Conservation (phyloP, 2,797 vertebrate species). For the Cryptoprocta ferox region DNA sequence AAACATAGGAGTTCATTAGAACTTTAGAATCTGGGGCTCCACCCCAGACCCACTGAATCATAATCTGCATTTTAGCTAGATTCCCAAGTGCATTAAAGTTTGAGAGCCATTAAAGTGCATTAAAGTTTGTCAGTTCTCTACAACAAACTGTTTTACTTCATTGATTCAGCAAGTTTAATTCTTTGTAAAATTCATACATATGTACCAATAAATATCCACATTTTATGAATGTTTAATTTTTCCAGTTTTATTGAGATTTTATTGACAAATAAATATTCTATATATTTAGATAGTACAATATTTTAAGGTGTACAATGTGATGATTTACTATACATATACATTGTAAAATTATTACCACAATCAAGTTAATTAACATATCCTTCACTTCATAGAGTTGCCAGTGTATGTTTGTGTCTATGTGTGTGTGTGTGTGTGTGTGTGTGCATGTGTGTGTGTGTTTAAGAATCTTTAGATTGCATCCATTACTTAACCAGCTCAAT, state of each 20-base stretch:
- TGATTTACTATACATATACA: neutral
- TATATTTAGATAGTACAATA: neutral
- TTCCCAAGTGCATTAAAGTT: neutral
- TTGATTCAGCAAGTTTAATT: slow-evolving; percentile 10
- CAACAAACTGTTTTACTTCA: neutral
- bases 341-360: neutral
- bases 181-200: neutral
- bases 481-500: slow-evolving; percentile 3
- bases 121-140: neutral
- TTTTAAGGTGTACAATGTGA: neutral
- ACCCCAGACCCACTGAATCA: neutral
- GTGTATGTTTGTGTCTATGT: neutral
- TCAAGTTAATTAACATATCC: neutral
- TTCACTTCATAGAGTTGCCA: neutral
- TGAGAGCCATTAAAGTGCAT: neutral
- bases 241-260: neutral
- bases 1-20: neutral
- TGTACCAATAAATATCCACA: neutral
- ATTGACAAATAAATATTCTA: neutral
- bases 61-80: neutral
- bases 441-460: neutral
- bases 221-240: slow-evolving; percentile 2
- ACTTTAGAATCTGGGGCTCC: neutral
- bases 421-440: no score
- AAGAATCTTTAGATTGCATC: slow-evolving; percentile 26